phyloP scores from a whole-genome alignment of 2,113 vertebrate genomes.

The Rhinolophus ferrumequinum region DNA sequence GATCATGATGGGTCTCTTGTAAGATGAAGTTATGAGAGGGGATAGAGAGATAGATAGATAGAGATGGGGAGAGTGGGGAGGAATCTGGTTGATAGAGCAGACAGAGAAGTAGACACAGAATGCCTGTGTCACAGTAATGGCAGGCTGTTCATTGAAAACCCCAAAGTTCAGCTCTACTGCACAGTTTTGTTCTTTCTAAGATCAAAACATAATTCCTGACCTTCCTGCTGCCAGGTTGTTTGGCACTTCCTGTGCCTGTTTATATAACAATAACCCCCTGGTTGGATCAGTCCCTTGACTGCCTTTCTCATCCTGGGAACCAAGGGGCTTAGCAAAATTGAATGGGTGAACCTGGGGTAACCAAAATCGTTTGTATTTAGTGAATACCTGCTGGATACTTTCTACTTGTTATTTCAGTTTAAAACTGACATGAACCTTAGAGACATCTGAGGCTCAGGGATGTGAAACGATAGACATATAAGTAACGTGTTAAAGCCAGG shows the following conservation, averaged over 20 bases:
- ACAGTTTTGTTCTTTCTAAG: neutral
- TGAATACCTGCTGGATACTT: neutral
- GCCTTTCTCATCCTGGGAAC: neutral
- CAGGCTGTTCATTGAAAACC: neutral
- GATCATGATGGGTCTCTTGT: neutral
- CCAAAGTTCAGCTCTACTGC: neutral
- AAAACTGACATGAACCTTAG: neutral
- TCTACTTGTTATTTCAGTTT: neutral
- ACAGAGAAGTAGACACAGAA: neutral
- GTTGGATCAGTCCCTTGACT: neutral
- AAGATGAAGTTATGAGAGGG: neutral
- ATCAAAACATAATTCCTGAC: neutral
- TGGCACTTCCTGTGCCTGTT: neutral
- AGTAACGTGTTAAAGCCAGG: neutral
- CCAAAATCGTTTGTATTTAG: neutral
- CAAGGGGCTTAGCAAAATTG: neutral
- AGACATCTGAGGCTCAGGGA: neutral
- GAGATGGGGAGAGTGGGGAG: too few relatives aligned
- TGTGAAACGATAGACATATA: neutral
- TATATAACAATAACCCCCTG: neutral
- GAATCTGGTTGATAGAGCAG: neutral
- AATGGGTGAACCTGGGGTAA: neutral
- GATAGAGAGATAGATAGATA: neutral
- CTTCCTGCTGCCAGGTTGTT: neutral
- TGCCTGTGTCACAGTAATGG: neutral